Evolutionary conservation across 2,113 vertebrate genomes (phyloP).

Genomic region (Nannospalax galili): DNA sequence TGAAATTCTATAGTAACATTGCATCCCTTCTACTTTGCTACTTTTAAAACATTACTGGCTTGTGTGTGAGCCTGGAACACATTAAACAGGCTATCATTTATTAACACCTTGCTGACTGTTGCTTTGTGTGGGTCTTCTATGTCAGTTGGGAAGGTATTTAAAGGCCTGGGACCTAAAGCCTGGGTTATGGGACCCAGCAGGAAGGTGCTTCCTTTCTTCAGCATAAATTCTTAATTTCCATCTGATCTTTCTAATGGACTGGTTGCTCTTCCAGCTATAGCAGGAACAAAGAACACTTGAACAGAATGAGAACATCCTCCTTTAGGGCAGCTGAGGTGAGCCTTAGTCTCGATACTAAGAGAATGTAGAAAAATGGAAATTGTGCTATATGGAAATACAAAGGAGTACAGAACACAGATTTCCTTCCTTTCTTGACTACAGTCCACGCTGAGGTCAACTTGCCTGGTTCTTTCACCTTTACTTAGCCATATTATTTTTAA

Average conservation of each 20-base stretch:
- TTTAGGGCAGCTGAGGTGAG: not conserved
- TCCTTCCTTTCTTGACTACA: not conserved
- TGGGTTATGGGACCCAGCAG: not conserved
- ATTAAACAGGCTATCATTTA: slow-evolving; percentile 43
- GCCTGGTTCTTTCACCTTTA: not conserved
- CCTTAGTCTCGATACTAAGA: not conserved
- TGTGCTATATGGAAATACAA: not conserved
- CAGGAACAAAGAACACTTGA: not conserved
- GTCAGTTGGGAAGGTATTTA: not conserved
- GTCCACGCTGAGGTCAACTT: not conserved
- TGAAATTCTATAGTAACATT: not conserved
- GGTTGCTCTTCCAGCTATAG: not conserved
- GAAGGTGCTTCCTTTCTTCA: not conserved
- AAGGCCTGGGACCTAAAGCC: not conserved
- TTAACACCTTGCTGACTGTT: slow-evolving; percentile 21
- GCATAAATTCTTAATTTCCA: not conserved
- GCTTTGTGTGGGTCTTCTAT: not conserved
- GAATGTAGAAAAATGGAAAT: not conserved
- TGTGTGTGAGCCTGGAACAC: not conserved
- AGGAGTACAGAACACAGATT: not conserved
- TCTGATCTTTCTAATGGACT: not conserved
- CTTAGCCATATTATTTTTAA: not conserved
- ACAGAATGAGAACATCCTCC: not conserved
- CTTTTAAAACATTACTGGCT: slow-evolving; percentile 21
- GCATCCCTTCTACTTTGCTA: not conserved